Evolutionary conservation across 2,888 invertebrate genomes (phyloP), one percentile per base, ranked within the genome.

Genomic region (Dorcus hopei): DNA sequence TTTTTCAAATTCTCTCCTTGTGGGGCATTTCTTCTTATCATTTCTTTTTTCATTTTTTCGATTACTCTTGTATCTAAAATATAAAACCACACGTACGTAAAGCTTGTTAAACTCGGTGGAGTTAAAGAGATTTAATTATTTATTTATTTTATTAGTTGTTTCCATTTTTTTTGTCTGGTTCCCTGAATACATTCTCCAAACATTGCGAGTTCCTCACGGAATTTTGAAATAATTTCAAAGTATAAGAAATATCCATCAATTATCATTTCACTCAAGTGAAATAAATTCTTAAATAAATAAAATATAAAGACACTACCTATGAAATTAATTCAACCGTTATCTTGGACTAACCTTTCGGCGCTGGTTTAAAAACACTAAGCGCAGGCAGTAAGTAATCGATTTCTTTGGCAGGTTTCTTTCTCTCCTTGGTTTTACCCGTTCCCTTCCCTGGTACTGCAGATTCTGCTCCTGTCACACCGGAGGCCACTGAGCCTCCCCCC

Each of bases 1-100:
- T 69, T 68, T 50, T 70, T 72, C 11, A 74, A 52, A 54, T 77
- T 73, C 66, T 77, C 78, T 1, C 75, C 74, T 49, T 65, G 63
- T 3, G 76, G 77, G 45, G 71, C 70, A 38, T 74, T 69, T 49
- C 76, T 65, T 51, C 75, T 65, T 3, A 70, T 71, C 4, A 70
- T 68, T 58, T 72, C 73, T 54, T 70, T 68, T 57, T 70, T 71
- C 9, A 72, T 57, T 59, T 68, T 68, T 26, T 72, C 69, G 3
- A 54, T 2, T 38, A 59, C 63, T 41, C 42, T 52, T 47, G 33
- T 49, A 9, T 9, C 58, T 58, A 45, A 33, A 33, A 33, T 33
- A 33, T 33, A 33, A 33, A 7, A 33, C 6, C 26, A 33, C 14
- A 14, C 14, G 14, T 14, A 14, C 14, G 14, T 14, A 14, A 14